Percentiles rank a stretch among this genome's conserved stretches.
Evolutionary conservation across 2,888 invertebrate species (phyloP).

Genomic region (Melipona bicolor): DNA sequence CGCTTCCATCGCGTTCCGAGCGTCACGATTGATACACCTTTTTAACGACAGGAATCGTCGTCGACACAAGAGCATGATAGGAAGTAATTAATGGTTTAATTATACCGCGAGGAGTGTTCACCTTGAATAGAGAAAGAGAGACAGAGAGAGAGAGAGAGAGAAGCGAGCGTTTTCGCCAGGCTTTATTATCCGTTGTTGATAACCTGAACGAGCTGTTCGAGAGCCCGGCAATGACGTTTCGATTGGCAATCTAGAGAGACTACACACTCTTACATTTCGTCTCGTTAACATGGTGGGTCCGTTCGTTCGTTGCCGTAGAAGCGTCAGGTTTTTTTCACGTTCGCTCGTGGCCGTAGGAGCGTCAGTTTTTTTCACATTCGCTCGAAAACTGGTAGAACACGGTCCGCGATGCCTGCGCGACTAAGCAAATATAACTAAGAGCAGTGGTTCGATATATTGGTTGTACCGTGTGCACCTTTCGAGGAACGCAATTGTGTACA

Average conservation of each 20-base stretch:
- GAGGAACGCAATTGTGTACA: conserved; percentile 64
- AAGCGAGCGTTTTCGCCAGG: not conserved
- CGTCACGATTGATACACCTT: conserved; percentile 19
- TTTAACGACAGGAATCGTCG: conserved; percentile 35
- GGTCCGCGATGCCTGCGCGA: conserved; percentile 47
- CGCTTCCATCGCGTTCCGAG: not conserved
- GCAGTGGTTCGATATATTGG: conserved; percentile 35
- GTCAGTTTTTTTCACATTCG: conserved; percentile 28
- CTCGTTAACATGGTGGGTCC: not conserved
- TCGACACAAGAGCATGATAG: conserved; percentile 11
- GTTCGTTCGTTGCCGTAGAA: not conserved
- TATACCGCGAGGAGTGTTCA: conserved; percentile 13
- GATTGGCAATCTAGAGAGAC: conserved; percentile 4
- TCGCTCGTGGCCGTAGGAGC: not conserved
- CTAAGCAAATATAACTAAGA: conserved; percentile 65
- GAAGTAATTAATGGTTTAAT: conserved; percentile 48
- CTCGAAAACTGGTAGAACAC: conserved; percentile 59
- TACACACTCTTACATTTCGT: conserved; percentile 29
- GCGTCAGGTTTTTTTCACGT: conserved; percentile 12
- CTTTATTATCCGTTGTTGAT: conserved; percentile 19
- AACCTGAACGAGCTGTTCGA: conserved; percentile 20
- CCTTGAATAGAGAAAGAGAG: not conserved
- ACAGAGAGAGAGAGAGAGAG: too few species aligned
- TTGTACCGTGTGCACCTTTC: conserved; percentile 54
- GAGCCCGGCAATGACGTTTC: conserved; percentile 24